Percentiles rank a stretch among this genome's conserved stretches.
phyloP scores from a whole-genome alignment of 2,797 vertebrate species.

The Manis crassicaudata region DNA sequence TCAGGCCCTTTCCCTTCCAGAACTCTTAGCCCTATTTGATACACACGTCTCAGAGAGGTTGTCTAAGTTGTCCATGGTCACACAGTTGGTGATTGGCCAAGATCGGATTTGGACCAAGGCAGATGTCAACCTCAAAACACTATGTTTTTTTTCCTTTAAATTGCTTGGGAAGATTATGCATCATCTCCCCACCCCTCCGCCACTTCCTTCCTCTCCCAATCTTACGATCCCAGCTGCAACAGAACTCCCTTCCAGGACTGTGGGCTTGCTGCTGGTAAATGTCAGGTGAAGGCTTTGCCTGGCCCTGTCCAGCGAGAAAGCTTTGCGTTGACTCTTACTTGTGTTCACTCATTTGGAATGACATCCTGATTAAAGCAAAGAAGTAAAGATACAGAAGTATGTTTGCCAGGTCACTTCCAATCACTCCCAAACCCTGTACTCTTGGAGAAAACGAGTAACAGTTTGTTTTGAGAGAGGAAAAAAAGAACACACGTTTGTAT shows the following conservation, averaged over 20 bases:
- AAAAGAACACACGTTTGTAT: neutral
- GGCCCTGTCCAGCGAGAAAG: neutral
- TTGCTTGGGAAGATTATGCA: neutral
- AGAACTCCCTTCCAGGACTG: neutral
- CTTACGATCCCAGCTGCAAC: neutral
- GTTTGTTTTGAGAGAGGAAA: neutral
- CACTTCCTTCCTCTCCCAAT: no score
- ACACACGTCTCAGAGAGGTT: neutral
- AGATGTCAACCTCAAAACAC: neutral
- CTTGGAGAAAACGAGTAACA: neutral
- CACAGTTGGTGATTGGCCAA: neutral
- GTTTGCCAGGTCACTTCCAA: slow-evolving; percentile 57
- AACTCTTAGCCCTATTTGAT: neutral
- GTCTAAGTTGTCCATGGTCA: neutral
- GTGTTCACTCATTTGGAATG: slow-evolving; percentile 61
- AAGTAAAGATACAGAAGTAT: slow-evolving; percentile 66
- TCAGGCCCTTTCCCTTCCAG: neutral
- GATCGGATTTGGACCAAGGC: neutral
- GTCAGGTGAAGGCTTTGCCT: neutral
- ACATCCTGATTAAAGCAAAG: slow-evolving; percentile 56
- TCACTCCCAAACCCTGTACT: slow-evolving; percentile 12
- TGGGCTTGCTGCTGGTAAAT: neutral
- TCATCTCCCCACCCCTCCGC: rapidly evolving
- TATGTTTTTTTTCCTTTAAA: neutral
- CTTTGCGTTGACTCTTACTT: neutral